A percentile compares a stretch with the other conserved stretches of the same genome.
phyloP scores from a whole-genome alignment of 2,113 vertebrate species.

The Proteles cristata region DNA sequence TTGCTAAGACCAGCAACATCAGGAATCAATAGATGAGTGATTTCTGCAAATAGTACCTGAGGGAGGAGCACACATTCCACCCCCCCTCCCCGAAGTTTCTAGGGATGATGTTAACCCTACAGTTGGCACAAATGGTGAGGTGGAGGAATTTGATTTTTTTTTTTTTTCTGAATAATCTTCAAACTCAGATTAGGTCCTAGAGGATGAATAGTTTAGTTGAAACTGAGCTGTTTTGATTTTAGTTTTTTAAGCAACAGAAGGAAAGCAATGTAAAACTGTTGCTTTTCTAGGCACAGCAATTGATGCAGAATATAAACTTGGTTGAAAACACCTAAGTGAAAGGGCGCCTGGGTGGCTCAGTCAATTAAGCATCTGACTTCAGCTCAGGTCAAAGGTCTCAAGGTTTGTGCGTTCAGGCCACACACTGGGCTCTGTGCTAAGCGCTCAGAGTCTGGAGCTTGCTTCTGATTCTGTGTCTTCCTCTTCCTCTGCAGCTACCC shows the following conservation, averaged over 20 bases:
- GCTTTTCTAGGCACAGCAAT: slow-evolving; percentile 30
- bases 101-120: slow-evolving; percentile 31
- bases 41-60: slow-evolving; percentile 70
- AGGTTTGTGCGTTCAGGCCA: no score
- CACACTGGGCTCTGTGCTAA: no score
- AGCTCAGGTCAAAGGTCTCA: no score
- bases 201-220: slow-evolving; percentile 37
- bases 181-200: slow-evolving; percentile 32
- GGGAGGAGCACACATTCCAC: background rate
- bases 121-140: slow-evolving; percentile 19
- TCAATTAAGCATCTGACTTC: no score
- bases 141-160: background rate
- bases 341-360: no score
- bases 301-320: background rate
- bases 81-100: background rate
- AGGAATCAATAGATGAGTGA: slow-evolving; percentile 75
- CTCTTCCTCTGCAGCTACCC: no score
- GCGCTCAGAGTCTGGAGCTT: no score
- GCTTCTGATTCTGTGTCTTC: no score
- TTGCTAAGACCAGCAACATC: slow-evolving; percentile 79
- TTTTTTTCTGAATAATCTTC: slow-evolving; percentile 39
- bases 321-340: background rate
- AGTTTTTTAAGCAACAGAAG: background rate
- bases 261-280: slow-evolving; percentile 23
- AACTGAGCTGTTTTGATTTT: background rate